Evolutionary conservation across 1,140 invertebrate genomes (phyloP).

Genomic region (Tribolium castaneum): DNA sequence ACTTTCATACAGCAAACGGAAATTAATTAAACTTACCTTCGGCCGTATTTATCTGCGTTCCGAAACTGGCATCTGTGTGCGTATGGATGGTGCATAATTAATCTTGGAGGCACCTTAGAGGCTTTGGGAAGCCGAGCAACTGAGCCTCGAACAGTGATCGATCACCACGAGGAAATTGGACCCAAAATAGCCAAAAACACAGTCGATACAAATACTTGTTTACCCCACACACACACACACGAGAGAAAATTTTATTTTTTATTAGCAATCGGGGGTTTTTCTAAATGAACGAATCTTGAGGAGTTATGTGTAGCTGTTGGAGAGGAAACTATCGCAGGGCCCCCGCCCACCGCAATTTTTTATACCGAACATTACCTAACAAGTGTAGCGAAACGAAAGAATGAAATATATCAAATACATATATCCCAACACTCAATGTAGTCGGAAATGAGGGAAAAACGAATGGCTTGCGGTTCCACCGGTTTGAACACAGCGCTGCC

Average conservation of each 20-base stretch:
- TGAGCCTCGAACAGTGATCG: not conserved
- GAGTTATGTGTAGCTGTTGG: not conserved
- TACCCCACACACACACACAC: too few relatives aligned
- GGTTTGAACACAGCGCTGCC: constrained; percentile 24
- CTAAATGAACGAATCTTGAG: not conserved
- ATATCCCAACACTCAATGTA: constrained; percentile 31
- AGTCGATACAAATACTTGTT: too few relatives aligned
- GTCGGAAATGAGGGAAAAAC: constrained; percentile 33
- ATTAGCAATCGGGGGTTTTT: too few relatives aligned
- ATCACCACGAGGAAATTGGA: not conserved
- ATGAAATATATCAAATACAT: constrained; percentile 35
- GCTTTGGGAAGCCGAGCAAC: not conserved
- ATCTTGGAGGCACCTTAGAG: not conserved
- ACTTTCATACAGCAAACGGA: not conserved
- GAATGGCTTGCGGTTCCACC: constrained; percentile 24
- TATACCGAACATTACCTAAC: constrained; percentile 22
- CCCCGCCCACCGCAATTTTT: not conserved
- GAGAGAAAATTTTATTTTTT: too few relatives aligned
- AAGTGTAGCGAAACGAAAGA: constrained; percentile 33
- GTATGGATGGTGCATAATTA: constrained; percentile 15
- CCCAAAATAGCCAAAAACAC: too few relatives aligned
- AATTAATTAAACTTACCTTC: constrained; percentile 29
- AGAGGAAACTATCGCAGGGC: not conserved
- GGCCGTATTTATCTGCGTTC: constrained; percentile 1
- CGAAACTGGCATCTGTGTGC: constrained; percentile 10